Percentiles rank a stretch among this genome's conserved stretches.
These are phyloP conservation scores for Lacerta agilis DNA, from an alignment of 2,797 vertebrate genomes.

Conservation along the genomic window DNA sequence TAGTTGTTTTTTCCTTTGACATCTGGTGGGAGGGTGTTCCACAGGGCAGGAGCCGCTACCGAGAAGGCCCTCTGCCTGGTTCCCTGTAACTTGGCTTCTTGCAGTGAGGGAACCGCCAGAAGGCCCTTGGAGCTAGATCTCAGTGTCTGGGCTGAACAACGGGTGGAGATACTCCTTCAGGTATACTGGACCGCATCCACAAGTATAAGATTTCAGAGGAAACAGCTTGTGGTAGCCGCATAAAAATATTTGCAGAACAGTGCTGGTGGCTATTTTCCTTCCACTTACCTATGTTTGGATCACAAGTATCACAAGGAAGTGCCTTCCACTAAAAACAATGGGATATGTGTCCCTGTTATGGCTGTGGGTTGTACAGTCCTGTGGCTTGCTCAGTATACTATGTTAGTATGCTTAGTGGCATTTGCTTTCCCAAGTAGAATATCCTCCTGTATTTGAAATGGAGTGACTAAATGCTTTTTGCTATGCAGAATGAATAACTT, in stretches of 20 bases:
- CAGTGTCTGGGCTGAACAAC: no score
- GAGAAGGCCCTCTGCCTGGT: no score
- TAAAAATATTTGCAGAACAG: not conserved
- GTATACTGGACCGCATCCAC: not conserved
- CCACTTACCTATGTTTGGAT: not conserved
- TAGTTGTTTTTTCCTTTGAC: no score
- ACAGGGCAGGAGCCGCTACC: no score
- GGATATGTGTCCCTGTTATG: not conserved
- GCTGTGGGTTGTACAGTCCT: not conserved
- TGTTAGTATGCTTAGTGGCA: no score
- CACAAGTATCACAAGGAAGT: not conserved
- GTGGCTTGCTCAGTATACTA: no score
- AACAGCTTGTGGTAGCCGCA: not conserved
- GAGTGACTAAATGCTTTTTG: not conserved
- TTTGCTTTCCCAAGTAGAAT: not conserved
- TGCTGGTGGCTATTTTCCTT: not conserved
- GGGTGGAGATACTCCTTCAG: no score
- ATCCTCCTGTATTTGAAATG: not conserved
- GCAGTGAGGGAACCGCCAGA: no score
- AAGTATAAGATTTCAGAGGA: not conserved
- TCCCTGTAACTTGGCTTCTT: no score
- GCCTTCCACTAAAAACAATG: not conserved
- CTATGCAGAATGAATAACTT: not conserved
- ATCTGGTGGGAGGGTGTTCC: no score
- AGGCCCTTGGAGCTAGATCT: no score